Conservation (phyloP, 2,888 invertebrate genomes). For the Drosophila borealis region DNA sequence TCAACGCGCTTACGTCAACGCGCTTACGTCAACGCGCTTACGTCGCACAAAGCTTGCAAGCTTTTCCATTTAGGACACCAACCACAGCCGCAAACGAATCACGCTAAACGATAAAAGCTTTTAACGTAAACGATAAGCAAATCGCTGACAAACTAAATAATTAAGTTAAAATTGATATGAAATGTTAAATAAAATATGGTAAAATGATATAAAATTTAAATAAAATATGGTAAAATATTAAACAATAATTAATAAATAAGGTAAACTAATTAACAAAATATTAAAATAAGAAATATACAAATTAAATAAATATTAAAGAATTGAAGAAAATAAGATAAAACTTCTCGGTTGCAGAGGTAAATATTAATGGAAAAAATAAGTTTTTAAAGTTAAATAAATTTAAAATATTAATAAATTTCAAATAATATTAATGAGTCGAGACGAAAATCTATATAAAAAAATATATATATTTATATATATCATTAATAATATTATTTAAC, state of each 20-base stretch:
- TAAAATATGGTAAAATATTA: not conserved
- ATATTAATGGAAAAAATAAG: not conserved
- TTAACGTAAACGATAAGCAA: not conserved
- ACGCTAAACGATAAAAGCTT: conserved; percentile 15
- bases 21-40: conserved; percentile 2
- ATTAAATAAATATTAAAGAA: not conserved
- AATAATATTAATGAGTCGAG: not conserved
- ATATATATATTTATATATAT: not conserved
- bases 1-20: conserved; percentile 36
- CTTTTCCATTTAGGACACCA: conserved; percentile 41
- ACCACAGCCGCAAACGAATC: conserved; percentile 33
- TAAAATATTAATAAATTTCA: too few relatives aligned
- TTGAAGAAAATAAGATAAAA: not conserved
- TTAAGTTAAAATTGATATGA: not conserved
- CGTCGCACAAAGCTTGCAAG: conserved; percentile 13
- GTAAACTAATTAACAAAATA: not conserved
- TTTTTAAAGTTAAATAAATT: not conserved
- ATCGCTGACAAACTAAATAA: not conserved
- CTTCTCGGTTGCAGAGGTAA: not conserved
- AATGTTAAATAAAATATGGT: not conserved
- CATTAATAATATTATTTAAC: too few relatives aligned
- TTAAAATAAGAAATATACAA: not conserved
- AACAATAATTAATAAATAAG: not conserved
- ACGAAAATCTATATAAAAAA: not conserved
- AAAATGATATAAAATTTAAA: not conserved